A percentile compares a stretch with the other conserved stretches of the same genome.
Evolutionary conservation across 2,888 invertebrate species (phyloP).

Genomic region (Arctia plantaginis): DNA sequence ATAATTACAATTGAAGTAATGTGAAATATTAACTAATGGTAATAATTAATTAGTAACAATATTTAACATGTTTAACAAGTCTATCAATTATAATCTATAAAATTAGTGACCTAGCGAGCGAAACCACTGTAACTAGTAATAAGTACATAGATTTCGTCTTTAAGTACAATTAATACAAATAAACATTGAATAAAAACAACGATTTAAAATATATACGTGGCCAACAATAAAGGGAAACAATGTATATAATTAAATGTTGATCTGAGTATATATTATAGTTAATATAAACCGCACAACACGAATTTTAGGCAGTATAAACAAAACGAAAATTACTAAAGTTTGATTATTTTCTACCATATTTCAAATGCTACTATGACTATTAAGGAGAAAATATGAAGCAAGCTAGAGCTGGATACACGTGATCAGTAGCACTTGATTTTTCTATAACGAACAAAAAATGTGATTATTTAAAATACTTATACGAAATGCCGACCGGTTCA

Average conservation of each 20-base stretch:
- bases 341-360: conserved; percentile 24
- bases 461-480: conserved; percentile 30
- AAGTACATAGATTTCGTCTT: conserved; percentile 11
- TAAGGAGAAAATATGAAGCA: conserved; percentile 29
- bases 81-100: conserved; percentile 22
- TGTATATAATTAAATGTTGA: conserved; percentile 5
- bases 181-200: conserved; percentile 15
- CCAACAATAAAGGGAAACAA: conserved; percentile 15
- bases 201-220: conserved; percentile 16
- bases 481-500: conserved; percentile 32
- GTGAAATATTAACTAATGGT: conserved; percentile 37
- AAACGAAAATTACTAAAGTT: conserved; percentile 20
- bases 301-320: not conserved
- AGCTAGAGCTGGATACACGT: conserved; percentile 41
- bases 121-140: conserved; percentile 21
- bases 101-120: conserved; percentile 31
- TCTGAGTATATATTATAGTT: conserved; percentile 12
- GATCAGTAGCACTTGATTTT: conserved; percentile 43
- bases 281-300: conserved; percentile 16
- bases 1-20: conserved; percentile 39
- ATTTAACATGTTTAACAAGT: conserved; percentile 37
- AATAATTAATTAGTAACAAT: conserved; percentile 33
- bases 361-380: conserved; percentile 41
- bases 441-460: conserved; percentile 24
- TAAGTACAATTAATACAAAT: conserved; percentile 9